These are phyloP conservation scores for Brachionus plicatilis DNA, from an alignment of 1,140 invertebrate species.

Conservation along the genomic window DNA sequence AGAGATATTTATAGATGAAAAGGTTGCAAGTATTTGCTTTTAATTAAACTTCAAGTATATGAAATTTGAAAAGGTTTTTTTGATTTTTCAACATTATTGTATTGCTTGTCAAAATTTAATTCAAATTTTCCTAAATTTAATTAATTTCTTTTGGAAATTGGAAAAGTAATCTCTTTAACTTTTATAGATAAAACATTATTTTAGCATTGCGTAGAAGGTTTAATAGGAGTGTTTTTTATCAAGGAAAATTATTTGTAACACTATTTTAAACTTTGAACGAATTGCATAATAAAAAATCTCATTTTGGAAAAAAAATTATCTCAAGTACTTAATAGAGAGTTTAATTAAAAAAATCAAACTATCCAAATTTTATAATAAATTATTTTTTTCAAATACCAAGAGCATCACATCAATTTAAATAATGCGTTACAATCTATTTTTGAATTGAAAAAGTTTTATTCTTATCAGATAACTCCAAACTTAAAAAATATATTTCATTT, in stretches of 20 bases:
- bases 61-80: background rate
- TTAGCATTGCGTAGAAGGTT: background rate
- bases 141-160: background rate
- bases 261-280: background rate
- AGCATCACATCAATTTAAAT: too few relatives aligned
- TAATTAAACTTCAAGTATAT: background rate
- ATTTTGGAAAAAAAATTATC: background rate
- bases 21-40: background rate
- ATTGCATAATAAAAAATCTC: background rate
- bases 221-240: background rate
- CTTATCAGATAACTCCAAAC: too few relatives aligned
- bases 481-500: too few relatives aligned
- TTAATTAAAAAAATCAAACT: background rate
- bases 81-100: background rate
- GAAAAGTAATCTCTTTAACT: background rate
- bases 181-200: background rate
- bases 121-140: background rate
- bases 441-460: too few relatives aligned
- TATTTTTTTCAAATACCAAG: background rate
- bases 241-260: background rate
- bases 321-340: background rate
- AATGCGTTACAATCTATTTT: too few relatives aligned
- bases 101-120: constrained; percentile 26
- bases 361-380: background rate
- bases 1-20: background rate